Conservation (phyloP, 2,113 vertebrate genomes). For the Muntiacus reevesi region DNA sequence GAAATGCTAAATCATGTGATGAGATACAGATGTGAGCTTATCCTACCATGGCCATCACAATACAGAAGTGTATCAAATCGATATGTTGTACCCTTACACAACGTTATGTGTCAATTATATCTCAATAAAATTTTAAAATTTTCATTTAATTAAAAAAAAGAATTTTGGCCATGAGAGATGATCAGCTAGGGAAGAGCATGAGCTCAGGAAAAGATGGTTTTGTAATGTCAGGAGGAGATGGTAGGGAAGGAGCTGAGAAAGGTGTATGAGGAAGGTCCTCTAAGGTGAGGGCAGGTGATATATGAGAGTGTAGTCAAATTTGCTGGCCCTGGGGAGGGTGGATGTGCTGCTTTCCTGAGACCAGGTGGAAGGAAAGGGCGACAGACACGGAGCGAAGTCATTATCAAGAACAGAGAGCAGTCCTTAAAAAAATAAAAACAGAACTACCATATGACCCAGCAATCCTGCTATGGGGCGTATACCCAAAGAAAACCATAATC, state of each 20-base stretch:
- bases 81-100: not conserved
- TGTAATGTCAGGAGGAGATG: not conserved
- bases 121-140: not conserved
- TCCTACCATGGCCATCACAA: rapidly evolving
- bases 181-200: too few relatives aligned
- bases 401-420: rapidly evolving
- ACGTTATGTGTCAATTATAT: not conserved
- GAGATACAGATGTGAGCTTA: too few relatives aligned
- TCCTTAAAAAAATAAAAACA: not conserved
- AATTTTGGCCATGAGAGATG: not conserved
- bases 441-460: not conserved
- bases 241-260: not conserved
- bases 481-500: not conserved
- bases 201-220: not conserved
- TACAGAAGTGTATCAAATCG: not conserved
- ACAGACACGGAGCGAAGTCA: not conserved
- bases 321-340: too few relatives aligned
- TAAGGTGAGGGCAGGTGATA: not conserved
- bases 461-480: not conserved
- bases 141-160: not conserved
- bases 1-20: not conserved
- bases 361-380: not conserved
- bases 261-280: not conserved
- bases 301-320: not conserved
- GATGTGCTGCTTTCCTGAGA: not conserved